These are phyloP conservation scores for Pygoscelis antarcticus DNA, from an alignment of 2,113 vertebrate species.

Conservation along the genomic window DNA sequence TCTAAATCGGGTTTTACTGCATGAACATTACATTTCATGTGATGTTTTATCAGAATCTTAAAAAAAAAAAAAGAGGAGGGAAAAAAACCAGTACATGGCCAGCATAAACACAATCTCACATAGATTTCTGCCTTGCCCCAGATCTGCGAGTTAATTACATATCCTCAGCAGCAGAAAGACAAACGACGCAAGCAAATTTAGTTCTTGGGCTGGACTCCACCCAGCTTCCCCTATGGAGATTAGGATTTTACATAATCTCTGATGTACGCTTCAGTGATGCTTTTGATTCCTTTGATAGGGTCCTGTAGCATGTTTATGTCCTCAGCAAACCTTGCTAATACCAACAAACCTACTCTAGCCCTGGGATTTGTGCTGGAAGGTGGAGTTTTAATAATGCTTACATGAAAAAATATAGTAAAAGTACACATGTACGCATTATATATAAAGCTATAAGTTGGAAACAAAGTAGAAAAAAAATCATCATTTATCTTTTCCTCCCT, in stretches of 20 bases:
- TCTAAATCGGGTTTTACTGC: accelerated
- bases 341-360: background rate
- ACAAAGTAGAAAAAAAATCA: background rate
- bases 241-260: conserved; percentile 24
- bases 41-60: background rate
- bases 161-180: background rate
- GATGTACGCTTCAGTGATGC: background rate
- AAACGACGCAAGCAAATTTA: background rate
- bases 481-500: background rate
- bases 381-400: background rate
- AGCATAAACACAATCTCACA: background rate
- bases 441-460: background rate
- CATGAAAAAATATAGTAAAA: accelerated
- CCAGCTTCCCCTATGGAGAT: conserved; percentile 7
- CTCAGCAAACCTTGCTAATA: background rate
- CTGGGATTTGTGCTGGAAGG: background rate
- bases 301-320: background rate
- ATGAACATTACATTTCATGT: accelerated
- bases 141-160: background rate
- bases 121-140: background rate
- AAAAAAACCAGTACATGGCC: accelerated
- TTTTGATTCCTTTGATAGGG: background rate
- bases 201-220: background rate
- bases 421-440: accelerated
- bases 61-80: too few species aligned